phyloP scores from a whole-genome alignment of 1,140 invertebrate species.

The Diachasma alloeum region DNA sequence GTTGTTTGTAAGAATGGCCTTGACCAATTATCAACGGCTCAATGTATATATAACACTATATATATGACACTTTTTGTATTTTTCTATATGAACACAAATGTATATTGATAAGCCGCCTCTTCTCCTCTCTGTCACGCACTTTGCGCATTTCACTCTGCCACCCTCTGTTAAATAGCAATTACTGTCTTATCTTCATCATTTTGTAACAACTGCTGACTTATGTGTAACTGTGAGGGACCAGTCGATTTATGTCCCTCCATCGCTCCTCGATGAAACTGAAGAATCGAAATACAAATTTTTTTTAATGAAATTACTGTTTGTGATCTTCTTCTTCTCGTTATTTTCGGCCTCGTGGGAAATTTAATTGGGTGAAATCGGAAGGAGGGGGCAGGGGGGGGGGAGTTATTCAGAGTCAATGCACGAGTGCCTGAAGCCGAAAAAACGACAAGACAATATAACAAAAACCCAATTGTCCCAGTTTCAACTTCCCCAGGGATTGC shows the following conservation, averaged over 20 bases:
- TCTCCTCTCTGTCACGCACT: neutral
- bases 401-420: neutral
- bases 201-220: neutral
- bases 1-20: conserved; percentile 9
- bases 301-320: neutral
- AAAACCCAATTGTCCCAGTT: neutral
- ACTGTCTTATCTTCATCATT: neutral
- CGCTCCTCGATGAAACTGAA: neutral
- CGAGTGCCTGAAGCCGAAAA: neutral
- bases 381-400: neutral
- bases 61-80: conserved; percentile 3
- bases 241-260: neutral
- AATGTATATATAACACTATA: conserved; percentile 23
- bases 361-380: neutral
- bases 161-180: neutral
- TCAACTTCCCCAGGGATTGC: neutral
- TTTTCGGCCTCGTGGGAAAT: neutral
- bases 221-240: neutral
- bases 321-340: neutral
- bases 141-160: neutral
- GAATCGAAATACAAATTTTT: neutral
- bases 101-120: neutral
- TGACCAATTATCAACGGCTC: conserved; percentile 7
- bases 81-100: conserved; percentile 6
- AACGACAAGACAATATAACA: neutral